These are phyloP conservation scores for Polyommatus iphigenia DNA, from an alignment of 2,888 invertebrate genomes.

Conservation along the genomic window DNA sequence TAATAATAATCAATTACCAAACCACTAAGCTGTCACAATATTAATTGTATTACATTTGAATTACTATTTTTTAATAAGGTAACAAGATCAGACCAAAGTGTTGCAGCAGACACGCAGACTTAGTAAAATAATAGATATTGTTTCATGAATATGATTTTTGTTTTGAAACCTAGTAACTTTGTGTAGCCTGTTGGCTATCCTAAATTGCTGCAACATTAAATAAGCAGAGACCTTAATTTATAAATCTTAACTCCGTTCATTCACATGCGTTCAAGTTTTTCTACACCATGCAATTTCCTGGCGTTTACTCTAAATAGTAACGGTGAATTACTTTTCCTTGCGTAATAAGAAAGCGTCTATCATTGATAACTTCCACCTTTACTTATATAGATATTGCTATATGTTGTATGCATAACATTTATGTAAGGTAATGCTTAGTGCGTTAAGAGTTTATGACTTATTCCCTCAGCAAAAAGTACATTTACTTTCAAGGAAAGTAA, in stretches of 20 bases:
- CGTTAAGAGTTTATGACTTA: background rate
- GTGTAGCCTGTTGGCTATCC: background rate
- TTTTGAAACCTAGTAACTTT: no score
- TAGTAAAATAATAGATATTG: no score
- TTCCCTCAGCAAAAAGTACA: background rate
- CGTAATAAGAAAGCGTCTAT: background rate
- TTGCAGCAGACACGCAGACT: no score
- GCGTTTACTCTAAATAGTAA: background rate
- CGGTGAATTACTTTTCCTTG: slow-evolving; percentile 2
- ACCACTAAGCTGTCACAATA: no score
- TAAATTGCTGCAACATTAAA: background rate
- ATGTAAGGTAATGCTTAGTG: background rate
- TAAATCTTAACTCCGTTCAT: background rate
- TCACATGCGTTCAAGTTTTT: background rate
- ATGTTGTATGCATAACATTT: slow-evolving; percentile 11
- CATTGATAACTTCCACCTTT: slow-evolving; percentile 7
- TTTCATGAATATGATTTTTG: no score
- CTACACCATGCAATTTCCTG: background rate
- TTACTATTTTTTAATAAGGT: no score
- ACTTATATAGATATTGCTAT: background rate
- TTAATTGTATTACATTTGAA: no score
- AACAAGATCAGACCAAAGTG: no score
- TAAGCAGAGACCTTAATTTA: background rate
- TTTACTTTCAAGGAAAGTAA: background rate
- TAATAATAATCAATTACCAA: no score